phyloP scores from a whole-genome alignment of 2,888 invertebrate species.

The Octodonta nipae region DNA sequence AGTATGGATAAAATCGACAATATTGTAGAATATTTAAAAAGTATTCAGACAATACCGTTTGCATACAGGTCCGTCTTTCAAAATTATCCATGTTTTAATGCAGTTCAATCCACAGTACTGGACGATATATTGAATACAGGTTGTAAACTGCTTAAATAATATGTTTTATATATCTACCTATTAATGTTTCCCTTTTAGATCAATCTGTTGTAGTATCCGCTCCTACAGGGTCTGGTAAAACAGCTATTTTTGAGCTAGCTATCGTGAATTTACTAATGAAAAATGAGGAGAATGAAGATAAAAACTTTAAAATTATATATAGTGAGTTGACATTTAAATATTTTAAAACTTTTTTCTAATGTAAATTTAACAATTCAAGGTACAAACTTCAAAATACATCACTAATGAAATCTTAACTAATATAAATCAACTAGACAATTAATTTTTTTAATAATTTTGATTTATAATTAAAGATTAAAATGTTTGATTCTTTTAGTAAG shows the following conservation, averaged over 20 bases:
- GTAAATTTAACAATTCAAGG: background rate
- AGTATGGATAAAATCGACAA: too few species aligned
- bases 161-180: background rate
- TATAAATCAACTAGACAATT: background rate
- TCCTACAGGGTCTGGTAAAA: constrained; percentile 75
- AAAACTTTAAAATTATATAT: constrained; percentile 56
- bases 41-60: too few species aligned
- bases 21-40: too few species aligned
- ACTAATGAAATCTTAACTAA: too few species aligned
- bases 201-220: constrained; percentile 61
- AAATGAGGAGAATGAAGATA: constrained; percentile 25
- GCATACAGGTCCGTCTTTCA: too few species aligned
- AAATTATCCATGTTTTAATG: constrained; percentile 44
- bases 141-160: constrained; percentile 23
- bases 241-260: constrained; percentile 69
- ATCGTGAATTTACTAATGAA: constrained; percentile 52
- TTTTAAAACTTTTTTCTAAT: background rate
- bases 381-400: background rate
- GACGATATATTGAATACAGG: constrained; percentile 54
- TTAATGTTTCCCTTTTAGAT: constrained; percentile 35
- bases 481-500: constrained; percentile 44
- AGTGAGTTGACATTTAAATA: constrained; percentile 38
- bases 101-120: constrained; percentile 57
- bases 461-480: background rate
- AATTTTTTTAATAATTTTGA: constrained; percentile 2